These are phyloP conservation scores for Colius striatus DNA, from an alignment of 2,113 vertebrate genomes.

Conservation along the genomic window DNA sequence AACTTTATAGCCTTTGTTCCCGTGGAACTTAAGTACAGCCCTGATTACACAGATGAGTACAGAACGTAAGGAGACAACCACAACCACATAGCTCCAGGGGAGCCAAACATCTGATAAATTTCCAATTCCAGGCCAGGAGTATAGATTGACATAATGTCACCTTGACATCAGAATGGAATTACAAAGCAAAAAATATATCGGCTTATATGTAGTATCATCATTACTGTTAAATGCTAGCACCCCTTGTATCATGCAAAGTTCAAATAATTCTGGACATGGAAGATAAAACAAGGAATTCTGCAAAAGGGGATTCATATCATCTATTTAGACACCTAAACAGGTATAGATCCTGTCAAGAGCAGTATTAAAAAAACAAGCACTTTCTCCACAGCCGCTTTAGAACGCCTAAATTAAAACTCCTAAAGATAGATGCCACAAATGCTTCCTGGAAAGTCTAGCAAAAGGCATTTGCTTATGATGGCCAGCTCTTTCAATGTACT, in stretches of 20 bases:
- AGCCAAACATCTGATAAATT: neutral
- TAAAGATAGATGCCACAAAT: neutral
- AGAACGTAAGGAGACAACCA: neutral
- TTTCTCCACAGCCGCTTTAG: neutral
- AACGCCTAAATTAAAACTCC: constrained; percentile 14
- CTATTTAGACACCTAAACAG: neutral
- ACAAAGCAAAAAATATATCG: neutral
- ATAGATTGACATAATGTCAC: neutral
- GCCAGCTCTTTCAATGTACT: neutral
- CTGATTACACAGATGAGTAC: neutral
- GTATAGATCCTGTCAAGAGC: neutral
- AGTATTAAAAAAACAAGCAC: neutral
- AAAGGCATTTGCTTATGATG: neutral
- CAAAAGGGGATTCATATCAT: neutral
- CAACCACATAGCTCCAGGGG: neutral
- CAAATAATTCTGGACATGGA: neutral
- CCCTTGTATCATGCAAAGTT: neutral
- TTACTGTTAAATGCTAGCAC: neutral
- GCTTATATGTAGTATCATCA: neutral
- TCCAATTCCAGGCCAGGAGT: neutral
- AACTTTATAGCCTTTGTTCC: neutral
- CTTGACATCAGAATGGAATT: neutral
- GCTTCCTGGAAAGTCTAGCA: neutral
- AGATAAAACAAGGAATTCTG: neutral
- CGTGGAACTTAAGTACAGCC: neutral